Evolutionary conservation across 1,140 invertebrate genomes (phyloP).

Genomic region (Drosophila suzukii): DNA sequence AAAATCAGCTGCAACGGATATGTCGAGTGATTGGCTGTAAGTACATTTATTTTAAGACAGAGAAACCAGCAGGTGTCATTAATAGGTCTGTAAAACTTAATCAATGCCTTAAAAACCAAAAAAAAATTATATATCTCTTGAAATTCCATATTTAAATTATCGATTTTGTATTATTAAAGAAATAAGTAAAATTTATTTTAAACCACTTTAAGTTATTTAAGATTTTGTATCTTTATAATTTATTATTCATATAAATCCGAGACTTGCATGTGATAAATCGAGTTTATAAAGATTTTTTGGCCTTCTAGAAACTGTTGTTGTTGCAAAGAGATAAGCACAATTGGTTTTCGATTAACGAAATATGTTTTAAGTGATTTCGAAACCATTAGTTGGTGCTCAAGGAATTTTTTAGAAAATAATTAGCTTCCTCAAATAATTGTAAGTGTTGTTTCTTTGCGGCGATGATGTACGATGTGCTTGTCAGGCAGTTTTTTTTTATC

Average conservation of each 20-base stretch:
- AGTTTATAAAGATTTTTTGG: no score
- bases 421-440: conserved; percentile 11
- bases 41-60: conserved; percentile 1
- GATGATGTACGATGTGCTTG: conserved; percentile 21
- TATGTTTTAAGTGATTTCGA: not conserved
- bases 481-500: conserved; percentile 1
- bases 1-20: conserved; percentile 38
- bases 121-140: no score
- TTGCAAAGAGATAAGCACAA: no score
- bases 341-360: not conserved
- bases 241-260: no score
- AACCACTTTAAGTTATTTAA: no score
- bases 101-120: not conserved
- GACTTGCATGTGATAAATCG: no score
- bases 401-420: conserved; percentile 10
- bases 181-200: no score
- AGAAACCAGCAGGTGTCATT: conserved; percentile 14
- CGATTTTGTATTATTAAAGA: no score
- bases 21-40: conserved; percentile 29
- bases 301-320: no score
- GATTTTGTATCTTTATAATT: no score
- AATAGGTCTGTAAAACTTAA: not conserved
- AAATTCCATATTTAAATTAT: no score
- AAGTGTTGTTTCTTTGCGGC: conserved; percentile 12
- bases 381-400: conserved; percentile 10